Conservation (phyloP, 2,113 vertebrate genomes). For the Tamias sibiricus region DNA sequence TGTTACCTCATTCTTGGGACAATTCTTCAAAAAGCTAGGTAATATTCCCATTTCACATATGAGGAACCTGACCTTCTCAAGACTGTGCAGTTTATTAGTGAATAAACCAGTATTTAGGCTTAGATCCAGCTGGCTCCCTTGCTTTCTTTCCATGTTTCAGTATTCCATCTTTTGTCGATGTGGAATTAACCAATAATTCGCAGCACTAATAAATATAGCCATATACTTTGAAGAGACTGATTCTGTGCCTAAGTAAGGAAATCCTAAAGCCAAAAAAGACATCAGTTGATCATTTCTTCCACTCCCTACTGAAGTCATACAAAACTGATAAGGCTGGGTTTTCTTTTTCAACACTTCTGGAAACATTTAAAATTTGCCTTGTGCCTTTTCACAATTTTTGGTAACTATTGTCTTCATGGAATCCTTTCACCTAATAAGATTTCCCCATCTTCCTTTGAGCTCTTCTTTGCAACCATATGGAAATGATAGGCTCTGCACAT, state of each 20-base stretch:
- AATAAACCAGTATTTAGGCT: background rate
- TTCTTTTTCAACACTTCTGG: conserved; percentile 9
- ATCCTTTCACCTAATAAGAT: conserved; percentile 39
- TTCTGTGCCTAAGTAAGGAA: conserved; percentile 32
- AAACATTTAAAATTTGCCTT: conserved; percentile 47
- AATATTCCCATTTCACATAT: background rate
- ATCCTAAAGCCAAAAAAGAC: background rate
- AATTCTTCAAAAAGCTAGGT: background rate
- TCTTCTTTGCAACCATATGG: conserved; percentile 17
- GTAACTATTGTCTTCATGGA: background rate
- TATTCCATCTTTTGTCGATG: background rate
- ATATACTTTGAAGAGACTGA: conserved; percentile 9
- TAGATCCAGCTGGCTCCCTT: background rate
- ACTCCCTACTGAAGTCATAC: background rate
- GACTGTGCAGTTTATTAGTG: background rate
- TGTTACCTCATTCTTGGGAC: conserved; percentile 6
- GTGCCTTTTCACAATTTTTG: conserved; percentile 51
- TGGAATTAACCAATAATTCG: conserved; percentile 41
- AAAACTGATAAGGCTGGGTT: background rate
- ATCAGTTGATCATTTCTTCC: conserved; percentile 10
- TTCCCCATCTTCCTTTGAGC: conserved; percentile 2
- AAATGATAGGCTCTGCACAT: background rate
- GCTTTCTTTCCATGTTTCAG: conserved; percentile 35
- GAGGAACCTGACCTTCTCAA: conserved; percentile 41
- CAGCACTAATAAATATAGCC: conserved; percentile 24